Evolutionary conservation across 2,113 vertebrate species (phyloP).

Genomic region (Corythornis cristatus): DNA sequence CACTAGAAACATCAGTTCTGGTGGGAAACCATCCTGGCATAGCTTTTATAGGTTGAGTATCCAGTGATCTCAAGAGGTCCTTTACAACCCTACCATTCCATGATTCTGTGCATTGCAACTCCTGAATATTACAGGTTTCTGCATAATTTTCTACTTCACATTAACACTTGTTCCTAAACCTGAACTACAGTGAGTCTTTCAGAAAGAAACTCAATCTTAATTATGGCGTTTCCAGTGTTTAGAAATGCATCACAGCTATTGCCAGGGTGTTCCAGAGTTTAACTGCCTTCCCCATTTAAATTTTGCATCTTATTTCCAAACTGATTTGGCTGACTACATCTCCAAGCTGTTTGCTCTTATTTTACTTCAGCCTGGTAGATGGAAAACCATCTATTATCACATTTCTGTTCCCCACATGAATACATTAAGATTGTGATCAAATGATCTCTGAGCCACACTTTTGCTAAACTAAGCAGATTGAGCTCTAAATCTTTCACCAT

Average conservation of each 20-base stretch:
- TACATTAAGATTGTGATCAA: not conserved
- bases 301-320: not conserved
- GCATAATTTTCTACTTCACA: not conserved
- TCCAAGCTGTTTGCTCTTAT: not conserved
- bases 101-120: not conserved
- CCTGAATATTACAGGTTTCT: not conserved
- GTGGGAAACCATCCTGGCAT: not conserved
- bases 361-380: not conserved
- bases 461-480: not conserved
- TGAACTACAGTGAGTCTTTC: not conserved
- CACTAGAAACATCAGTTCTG: not conserved
- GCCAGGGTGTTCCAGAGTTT: not conserved
- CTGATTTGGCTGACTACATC: not conserved
- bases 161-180: not conserved
- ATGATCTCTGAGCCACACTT: not conserved
- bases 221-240: not conserved
- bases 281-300: not conserved
- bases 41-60: not conserved
- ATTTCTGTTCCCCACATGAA: not conserved
- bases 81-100: no score
- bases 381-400: not conserved
- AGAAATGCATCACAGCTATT: not conserved
- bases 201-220: not conserved
- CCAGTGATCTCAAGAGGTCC: no score
- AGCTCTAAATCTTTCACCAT: not conserved